phyloP scores from a whole-genome alignment of 2,113 vertebrate genomes.

The Aspiorhynchus laticeps region DNA sequence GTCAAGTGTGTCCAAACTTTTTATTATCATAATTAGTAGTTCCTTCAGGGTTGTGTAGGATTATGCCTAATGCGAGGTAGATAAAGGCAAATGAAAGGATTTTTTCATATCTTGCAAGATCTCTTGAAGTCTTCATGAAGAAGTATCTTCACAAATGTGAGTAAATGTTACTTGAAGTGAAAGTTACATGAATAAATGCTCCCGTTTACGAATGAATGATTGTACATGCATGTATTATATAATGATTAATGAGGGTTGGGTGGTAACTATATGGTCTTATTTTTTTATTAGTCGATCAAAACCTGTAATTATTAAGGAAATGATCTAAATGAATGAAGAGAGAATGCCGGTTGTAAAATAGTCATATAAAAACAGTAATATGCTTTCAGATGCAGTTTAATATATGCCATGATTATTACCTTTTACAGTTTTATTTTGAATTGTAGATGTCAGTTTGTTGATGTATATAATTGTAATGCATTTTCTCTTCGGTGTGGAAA shows the following conservation, averaged over 20 bases:
- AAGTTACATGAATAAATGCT: neutral
- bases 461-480: neutral
- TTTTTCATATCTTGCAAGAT: neutral
- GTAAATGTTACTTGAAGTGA: constrained; percentile 3
- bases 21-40: neutral
- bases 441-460: neutral
- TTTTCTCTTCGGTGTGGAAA: neutral
- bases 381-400: neutral
- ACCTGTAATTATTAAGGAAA: neutral
- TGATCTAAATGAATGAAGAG: neutral
- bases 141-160: neutral
- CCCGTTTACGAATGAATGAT: neutral
- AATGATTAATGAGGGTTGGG: neutral
- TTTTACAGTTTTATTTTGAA: neutral
- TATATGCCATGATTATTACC: neutral
- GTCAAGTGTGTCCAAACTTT: neutral
- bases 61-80: neutral
- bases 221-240: neutral
- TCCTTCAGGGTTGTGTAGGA: neutral
- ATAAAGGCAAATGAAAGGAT: neutral
- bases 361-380: neutral
- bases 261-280: neutral
- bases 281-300: neutral
- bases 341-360: neutral
- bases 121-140: neutral